Evolutionary conservation across 2,797 vertebrate genomes (phyloP).

Genomic region (Erethizon dorsatum): DNA sequence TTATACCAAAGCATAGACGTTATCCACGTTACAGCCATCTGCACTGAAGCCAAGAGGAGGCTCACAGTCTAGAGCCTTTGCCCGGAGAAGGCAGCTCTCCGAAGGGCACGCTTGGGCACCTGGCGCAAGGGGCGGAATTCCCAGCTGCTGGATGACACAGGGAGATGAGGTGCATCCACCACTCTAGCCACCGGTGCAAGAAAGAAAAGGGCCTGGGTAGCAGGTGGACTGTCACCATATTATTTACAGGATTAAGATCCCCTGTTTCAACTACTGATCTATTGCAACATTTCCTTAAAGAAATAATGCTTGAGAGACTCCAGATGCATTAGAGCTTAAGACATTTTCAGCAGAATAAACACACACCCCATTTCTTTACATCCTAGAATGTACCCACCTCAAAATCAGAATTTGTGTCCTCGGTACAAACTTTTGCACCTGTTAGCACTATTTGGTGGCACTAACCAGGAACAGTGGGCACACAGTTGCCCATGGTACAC

Average conservation of each 20-base stretch:
- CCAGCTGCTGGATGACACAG: background rate
- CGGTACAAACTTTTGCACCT: background rate
- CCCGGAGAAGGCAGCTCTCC: background rate
- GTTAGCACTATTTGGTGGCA: background rate
- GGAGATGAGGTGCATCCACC: background rate
- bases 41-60: background rate
- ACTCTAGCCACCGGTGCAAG: fast-evolving
- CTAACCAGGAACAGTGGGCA: background rate
- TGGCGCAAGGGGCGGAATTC: background rate
- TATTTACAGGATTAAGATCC: background rate
- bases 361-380: background rate
- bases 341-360: background rate
- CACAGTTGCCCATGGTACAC: background rate
- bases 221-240: fast-evolving
- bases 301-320: background rate
- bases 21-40: too few relatives aligned
- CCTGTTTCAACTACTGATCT: background rate
- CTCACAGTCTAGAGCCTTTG: background rate
- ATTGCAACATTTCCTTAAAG: background rate
- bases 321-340: background rate
- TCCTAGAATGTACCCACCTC: too few relatives aligned
- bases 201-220: background rate
- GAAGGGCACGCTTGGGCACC: background rate
- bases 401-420: background rate
- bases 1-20: background rate